phyloP scores from a whole-genome alignment of 2,113 vertebrate species.

The Egretta garzetta region DNA sequence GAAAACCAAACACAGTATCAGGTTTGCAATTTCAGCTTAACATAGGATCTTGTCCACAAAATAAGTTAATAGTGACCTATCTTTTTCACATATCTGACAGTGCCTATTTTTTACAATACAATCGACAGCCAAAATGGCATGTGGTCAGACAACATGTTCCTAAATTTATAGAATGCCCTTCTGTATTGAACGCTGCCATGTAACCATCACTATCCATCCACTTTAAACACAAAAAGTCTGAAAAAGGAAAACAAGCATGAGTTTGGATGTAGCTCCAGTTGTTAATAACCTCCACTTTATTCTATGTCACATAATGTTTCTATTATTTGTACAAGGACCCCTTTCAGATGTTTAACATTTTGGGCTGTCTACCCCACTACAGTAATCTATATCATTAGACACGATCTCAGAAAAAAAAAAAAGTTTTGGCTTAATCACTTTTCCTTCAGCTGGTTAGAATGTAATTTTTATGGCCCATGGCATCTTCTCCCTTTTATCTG shows the following conservation, averaged over 20 bases:
- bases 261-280: not conserved
- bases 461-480: not conserved
- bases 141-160: not conserved
- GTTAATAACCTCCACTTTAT: not conserved
- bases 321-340: not conserved
- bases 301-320: fast-evolving
- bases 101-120: not conserved
- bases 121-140: not conserved
- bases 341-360: not conserved
- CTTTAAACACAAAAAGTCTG: not conserved
- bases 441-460: not conserved
- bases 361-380: not conserved
- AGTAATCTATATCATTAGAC: not conserved
- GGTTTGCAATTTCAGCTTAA: not conserved
- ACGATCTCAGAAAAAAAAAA: not conserved
- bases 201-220: not conserved
- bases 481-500: not conserved
- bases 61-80: not conserved
- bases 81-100: not conserved
- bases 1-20: not conserved
- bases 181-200: not conserved
- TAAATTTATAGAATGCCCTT: not conserved
- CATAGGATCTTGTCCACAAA: not conserved
- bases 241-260: not conserved
- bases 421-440: not conserved